Evolutionary conservation across 2,113 vertebrate species (phyloP).

Genomic region (Corythaixoides concolor): DNA sequence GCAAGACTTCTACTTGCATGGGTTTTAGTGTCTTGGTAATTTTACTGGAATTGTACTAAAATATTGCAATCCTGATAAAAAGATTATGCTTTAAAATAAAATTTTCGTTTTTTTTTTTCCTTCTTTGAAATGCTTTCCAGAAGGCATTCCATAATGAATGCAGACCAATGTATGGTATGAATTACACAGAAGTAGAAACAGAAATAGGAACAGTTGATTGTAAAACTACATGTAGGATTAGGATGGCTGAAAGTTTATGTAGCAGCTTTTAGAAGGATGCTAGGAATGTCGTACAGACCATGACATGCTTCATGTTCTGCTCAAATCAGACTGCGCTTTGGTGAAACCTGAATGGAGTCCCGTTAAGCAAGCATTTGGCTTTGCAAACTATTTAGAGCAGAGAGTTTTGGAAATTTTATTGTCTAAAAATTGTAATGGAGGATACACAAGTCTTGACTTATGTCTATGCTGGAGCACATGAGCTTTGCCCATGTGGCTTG

Average conservation of each 20-base stretch:
- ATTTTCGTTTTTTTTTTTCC: neutral
- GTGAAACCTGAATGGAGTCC: neutral
- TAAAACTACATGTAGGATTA: neutral
- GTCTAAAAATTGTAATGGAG: neutral
- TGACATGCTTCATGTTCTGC: neutral
- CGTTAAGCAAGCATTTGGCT: neutral
- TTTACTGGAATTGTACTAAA: neutral
- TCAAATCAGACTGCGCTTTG: neutral
- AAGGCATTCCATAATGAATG: neutral
- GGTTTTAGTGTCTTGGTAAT: neutral
- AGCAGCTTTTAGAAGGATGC: neutral
- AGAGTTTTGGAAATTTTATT: neutral
- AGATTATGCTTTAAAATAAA: neutral
- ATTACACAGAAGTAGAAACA: neutral
- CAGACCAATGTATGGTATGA: neutral
- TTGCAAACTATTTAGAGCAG: neutral
- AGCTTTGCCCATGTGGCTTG: neutral
- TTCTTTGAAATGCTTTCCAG: neutral
- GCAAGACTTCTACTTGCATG: neutral
- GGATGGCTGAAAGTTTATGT: neutral
- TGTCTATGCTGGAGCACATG: accelerated
- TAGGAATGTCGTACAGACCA: neutral
- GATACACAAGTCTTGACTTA: neutral
- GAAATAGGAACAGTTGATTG: neutral
- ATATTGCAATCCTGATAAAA: neutral